These are phyloP conservation scores for Digitonthophagus gazella DNA, from an alignment of 2,888 invertebrate species.

Conservation along the genomic window DNA sequence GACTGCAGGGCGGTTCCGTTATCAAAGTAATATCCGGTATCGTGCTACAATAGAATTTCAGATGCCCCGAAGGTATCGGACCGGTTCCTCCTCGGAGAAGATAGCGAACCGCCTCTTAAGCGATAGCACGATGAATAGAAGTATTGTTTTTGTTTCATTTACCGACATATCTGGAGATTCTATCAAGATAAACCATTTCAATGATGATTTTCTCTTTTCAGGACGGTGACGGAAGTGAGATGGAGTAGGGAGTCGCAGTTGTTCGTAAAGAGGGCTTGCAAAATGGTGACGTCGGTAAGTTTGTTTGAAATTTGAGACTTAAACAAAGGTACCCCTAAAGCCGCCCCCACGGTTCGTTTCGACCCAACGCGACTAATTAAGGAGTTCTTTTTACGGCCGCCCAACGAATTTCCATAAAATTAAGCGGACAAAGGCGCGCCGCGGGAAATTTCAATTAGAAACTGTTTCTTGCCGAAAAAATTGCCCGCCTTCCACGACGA, in stretches of 20 bases:
- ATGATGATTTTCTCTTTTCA: conserved; percentile 43
- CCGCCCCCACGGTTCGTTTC: not conserved
- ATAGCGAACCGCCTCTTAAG: not conserved
- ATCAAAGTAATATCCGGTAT: not conserved
- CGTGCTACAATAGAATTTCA: not conserved
- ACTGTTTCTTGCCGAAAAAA: conserved; percentile 16
- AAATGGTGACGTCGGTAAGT: conserved; percentile 61
- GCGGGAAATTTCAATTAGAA: conserved; percentile 23
- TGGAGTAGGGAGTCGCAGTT: conserved; percentile 62
- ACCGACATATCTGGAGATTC: not conserved
- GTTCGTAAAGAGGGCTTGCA: conserved; percentile 61
- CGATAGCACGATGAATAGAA: not conserved
- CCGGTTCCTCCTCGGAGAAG: not conserved
- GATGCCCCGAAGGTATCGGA: not conserved
- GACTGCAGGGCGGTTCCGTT: not conserved
- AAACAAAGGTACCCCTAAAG: not conserved
- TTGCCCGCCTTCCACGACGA: not conserved
- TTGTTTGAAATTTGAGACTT: conserved; percentile 5
- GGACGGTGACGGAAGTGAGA: conserved; percentile 56
- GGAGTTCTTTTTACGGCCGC: not conserved
- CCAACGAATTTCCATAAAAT: conserved; percentile 4
- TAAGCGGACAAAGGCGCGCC: not conserved
- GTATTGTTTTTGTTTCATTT: not conserved
- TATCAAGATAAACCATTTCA: not conserved
- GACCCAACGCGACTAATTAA: not conserved